Base-by-base conservation (phyloP, 1,140 invertebrate species). In the Drosophila ironensis region DNA sequence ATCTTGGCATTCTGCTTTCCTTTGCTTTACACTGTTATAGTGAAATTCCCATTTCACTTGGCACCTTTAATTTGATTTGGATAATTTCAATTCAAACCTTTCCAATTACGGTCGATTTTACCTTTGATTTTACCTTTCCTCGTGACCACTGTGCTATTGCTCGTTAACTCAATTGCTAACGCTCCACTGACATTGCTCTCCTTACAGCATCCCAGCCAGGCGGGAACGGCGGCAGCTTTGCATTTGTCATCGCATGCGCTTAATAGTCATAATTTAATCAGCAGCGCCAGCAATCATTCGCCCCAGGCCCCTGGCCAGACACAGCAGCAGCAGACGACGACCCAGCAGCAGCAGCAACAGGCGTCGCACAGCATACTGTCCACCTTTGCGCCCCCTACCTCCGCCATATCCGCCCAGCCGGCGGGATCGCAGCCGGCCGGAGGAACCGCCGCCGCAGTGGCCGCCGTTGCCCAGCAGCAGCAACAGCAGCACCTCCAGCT, bases 241-340 rank as follows among this genome's bases (percentile, higher is more conserved):
- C 88, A 89, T 76, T 70, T 89, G 63, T 89, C 88, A 69, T 84
- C 88, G 72, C 88, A 90, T 74, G 87, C 88, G 64, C 72, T 89
- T 72, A 89, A 81, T 86, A 90, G 87, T 88, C 88, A 90, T 89
- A 90, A 88, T 84, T 81, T 90, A 84, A 70, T 89, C 87, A 87
- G 57, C 67, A 54, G 60, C 50, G 61, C 69, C 67, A 68, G 68
- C 74, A 90, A 90, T 75, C 88, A 90, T 74, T 89, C 89, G 46
- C 89, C 89, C 59, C 90, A 89, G 84, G 90, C 89, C 37, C 89
- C 89, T 67, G 89, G 80, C 73, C 89, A 89, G 51, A 78, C 80
- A 37, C 87, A 80, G 25, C 80, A 78, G 19, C 84, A 86, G 24
- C 78, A 64, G 54, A 52, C 71, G 51, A 68, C 71, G 27, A 48